phyloP scores from a whole-genome alignment of 2,797 vertebrate species.

The Sebastes glaucus region DNA sequence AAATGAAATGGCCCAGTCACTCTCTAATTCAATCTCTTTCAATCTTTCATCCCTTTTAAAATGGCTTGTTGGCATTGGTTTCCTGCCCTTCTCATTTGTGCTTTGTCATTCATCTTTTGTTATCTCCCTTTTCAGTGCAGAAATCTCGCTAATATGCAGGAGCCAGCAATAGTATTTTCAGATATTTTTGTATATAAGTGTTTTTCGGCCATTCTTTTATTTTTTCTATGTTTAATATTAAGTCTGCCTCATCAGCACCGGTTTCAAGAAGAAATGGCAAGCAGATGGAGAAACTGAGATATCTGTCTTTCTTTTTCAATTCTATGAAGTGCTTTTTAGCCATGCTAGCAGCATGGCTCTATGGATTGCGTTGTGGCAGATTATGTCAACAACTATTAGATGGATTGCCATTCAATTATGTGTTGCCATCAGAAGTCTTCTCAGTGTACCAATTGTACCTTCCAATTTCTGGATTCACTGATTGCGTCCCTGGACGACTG shows the following conservation, averaged over 20 bases:
- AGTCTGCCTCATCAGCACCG: background rate
- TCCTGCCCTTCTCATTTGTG: background rate
- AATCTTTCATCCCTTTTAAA: slow-evolving; percentile 12
- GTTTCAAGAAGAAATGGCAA: background rate
- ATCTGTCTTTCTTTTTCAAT: background rate
- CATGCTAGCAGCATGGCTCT: background rate
- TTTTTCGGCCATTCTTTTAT: background rate
- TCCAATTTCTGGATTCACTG: background rate
- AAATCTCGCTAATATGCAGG: background rate
- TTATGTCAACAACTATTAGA: background rate
- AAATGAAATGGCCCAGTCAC: slow-evolving; percentile 15
- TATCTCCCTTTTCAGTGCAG: background rate
- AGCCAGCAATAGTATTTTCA: background rate
- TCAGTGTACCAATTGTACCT: background rate
- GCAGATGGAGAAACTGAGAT: background rate
- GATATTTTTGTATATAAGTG: background rate
- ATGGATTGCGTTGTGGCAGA: background rate
- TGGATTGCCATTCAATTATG: background rate
- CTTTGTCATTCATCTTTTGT: background rate
- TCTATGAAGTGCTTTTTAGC: background rate
- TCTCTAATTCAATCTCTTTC: slow-evolving; percentile 13
- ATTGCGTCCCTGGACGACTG: background rate
- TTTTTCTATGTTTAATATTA: background rate
- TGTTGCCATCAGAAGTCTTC: background rate
- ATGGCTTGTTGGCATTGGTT: background rate